Conservation (phyloP, 2,113 vertebrate genomes). For the Coregonus clupeaformis region DNA sequence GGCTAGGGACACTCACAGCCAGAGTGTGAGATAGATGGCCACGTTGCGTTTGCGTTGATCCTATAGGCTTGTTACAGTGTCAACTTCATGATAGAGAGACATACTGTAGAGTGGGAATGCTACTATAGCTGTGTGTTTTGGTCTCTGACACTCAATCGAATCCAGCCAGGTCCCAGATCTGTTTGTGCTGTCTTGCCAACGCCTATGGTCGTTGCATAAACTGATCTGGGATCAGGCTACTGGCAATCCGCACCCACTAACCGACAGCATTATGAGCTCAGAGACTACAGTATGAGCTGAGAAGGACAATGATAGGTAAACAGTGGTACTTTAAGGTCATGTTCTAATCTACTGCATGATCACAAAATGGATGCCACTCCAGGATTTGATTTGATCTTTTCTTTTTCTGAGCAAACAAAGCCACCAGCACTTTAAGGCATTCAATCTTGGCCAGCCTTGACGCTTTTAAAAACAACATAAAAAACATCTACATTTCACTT, state of each 20-base stretch:
- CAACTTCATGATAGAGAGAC: constrained; percentile 14
- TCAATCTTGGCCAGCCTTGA: constrained; percentile 62
- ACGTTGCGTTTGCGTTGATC: constrained; percentile 37
- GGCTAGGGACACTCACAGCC: too few relatives aligned
- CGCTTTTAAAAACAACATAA: constrained; percentile 32
- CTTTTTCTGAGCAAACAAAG: constrained; percentile 42
- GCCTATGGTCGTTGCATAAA: too few relatives aligned
- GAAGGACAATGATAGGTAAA: constrained; percentile 28
- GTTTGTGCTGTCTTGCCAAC: too few relatives aligned
- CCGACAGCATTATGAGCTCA: neutral
- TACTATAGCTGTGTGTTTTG: neutral
- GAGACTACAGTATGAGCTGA: constrained; percentile 6
- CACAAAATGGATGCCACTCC: constrained; percentile 12
- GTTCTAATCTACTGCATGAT: constrained; percentile 20
- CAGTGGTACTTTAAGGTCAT: constrained; percentile 36
- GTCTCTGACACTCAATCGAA: neutral
- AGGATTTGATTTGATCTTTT: neutral
- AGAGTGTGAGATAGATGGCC: constrained; percentile 12
- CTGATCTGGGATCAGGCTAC: too few relatives aligned
- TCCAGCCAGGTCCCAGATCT: too few relatives aligned
- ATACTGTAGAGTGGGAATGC: constrained; percentile 34
- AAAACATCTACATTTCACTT: constrained; percentile 72
- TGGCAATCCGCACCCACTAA: neutral
- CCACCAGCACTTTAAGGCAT: constrained; percentile 54
- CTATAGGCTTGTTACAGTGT: constrained; percentile 46